These are phyloP conservation scores for Falco punctatus DNA, from an alignment of 2,113 vertebrate genomes.

Conservation along the genomic window DNA sequence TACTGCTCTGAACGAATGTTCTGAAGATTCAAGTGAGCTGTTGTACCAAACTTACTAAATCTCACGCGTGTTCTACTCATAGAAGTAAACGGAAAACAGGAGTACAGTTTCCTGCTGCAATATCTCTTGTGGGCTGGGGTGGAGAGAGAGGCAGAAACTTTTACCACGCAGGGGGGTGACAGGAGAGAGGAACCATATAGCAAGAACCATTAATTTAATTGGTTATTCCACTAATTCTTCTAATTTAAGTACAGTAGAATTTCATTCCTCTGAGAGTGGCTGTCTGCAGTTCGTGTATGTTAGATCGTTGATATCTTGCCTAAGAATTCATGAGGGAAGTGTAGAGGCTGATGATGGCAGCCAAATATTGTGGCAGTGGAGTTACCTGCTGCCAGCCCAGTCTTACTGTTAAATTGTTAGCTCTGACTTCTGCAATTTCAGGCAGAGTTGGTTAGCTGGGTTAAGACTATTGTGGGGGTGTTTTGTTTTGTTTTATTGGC, in stretches of 20 bases:
- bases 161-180: neutral
- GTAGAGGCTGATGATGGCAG: neutral
- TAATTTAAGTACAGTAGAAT: neutral
- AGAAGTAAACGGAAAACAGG: slow-evolving; percentile 40
- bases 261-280: neutral
- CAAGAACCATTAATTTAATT: neutral
- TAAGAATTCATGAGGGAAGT: neutral
- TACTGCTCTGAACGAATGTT: slow-evolving; percentile 66
- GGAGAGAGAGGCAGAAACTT: neutral
- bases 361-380: neutral
- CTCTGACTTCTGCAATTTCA: neutral
- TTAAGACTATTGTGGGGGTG: neutral
- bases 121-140: neutral
- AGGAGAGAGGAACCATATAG: neutral
- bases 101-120: slow-evolving; percentile 23
- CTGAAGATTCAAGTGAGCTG: slow-evolving; percentile 69
- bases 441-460: neutral
- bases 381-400: neutral
- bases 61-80: slow-evolving; percentile 1
- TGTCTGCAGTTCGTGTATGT: neutral
- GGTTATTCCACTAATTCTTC: neutral
- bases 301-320: neutral
- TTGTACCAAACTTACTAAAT: slow-evolving; percentile 66
- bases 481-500: neutral
- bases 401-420: neutral